Evolutionary conservation across 2,888 invertebrate species (phyloP).

Genomic region (Eurytoma adleriae): DNA sequence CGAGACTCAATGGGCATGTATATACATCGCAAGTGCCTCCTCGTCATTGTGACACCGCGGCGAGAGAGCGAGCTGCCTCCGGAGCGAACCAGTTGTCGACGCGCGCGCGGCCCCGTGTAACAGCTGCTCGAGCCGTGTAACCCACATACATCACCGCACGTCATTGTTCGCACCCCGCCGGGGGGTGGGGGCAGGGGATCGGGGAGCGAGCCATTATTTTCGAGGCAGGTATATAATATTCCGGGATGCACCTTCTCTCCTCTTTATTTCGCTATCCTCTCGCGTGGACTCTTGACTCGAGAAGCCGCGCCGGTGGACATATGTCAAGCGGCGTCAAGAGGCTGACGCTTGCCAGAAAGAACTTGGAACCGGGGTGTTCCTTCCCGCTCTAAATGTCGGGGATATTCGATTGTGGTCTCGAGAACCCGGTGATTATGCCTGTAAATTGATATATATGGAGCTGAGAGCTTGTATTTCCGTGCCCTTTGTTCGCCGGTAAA

Average conservation of each 20-base stretch:
- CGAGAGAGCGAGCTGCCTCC: constrained; percentile 61
- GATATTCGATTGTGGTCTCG: constrained; percentile 9
- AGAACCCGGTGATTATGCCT: constrained; percentile 31
- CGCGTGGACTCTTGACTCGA: neutral
- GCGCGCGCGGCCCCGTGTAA: constrained; percentile 62
- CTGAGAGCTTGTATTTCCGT: constrained; percentile 6
- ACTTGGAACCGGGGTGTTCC: neutral
- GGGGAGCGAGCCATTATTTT: constrained; percentile 46
- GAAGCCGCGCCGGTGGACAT: constrained; percentile 54
- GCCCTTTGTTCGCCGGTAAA: constrained; percentile 27
- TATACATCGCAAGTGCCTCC: constrained; percentile 5
- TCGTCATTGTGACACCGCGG: neutral
- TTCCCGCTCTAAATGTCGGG: neutral
- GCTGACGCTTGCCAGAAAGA: constrained; percentile 26
- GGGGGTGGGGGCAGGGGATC: constrained; percentile 12
- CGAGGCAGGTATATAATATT: constrained; percentile 50
- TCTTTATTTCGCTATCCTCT: constrained; percentile 10
- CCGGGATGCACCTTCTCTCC: constrained; percentile 26
- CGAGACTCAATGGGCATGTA: neutral
- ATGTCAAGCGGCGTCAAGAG: constrained; percentile 61
- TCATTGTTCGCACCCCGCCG: constrained; percentile 65
- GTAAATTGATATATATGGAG: constrained; percentile 32
- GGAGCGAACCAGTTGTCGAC: constrained; percentile 69
- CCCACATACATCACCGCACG: constrained; percentile 74
- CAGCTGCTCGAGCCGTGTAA: constrained; percentile 73